phyloP scores from a whole-genome alignment of 2,888 invertebrate genomes.

The Harpalus rufipes region DNA sequence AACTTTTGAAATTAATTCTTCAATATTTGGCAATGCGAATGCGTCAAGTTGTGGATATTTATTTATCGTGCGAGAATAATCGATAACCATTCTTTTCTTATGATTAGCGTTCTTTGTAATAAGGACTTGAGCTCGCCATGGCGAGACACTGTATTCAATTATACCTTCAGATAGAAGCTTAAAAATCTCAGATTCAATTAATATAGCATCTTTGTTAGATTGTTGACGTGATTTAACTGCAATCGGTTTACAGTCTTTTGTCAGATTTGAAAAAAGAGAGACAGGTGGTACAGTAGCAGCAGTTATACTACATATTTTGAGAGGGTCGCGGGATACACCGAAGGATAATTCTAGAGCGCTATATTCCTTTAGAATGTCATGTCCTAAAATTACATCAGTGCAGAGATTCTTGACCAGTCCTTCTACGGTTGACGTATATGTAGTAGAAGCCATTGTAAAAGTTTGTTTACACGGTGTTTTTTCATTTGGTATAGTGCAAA shows the following conservation, averaged over 20 bases:
- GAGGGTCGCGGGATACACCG: not conserved
- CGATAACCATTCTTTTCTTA: no score
- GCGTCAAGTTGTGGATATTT: slow-evolving; percentile 69
- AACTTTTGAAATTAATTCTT: slow-evolving; percentile 64
- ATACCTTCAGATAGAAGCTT: slow-evolving; percentile 16
- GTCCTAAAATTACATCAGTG: not conserved
- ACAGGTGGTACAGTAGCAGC: not conserved
- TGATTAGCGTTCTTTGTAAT: slow-evolving; percentile 68
- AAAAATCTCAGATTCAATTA: slow-evolving; percentile 15
- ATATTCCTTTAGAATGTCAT: slow-evolving; percentile 5
- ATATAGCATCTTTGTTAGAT: not conserved
- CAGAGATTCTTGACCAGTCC: slow-evolving; percentile 5
- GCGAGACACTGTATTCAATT: slow-evolving; percentile 14
- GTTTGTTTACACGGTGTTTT: not conserved
- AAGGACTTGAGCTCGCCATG: slow-evolving; percentile 68
- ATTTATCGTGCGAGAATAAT: no score
- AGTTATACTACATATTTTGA: slow-evolving; percentile 5
- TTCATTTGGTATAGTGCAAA: not conserved
- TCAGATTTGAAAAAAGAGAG: not conserved
- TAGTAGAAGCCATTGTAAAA: slow-evolving; percentile 6
- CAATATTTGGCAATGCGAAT: slow-evolving; percentile 68
- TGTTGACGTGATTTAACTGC: slow-evolving; percentile 17
- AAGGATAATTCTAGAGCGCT: not conserved
- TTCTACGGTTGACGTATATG: not conserved
- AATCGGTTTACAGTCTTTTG: not conserved